These are phyloP conservation scores for Tyrophagus putrescentiae DNA, from an alignment of 1,140 invertebrate species.

Conservation along the genomic window DNA sequence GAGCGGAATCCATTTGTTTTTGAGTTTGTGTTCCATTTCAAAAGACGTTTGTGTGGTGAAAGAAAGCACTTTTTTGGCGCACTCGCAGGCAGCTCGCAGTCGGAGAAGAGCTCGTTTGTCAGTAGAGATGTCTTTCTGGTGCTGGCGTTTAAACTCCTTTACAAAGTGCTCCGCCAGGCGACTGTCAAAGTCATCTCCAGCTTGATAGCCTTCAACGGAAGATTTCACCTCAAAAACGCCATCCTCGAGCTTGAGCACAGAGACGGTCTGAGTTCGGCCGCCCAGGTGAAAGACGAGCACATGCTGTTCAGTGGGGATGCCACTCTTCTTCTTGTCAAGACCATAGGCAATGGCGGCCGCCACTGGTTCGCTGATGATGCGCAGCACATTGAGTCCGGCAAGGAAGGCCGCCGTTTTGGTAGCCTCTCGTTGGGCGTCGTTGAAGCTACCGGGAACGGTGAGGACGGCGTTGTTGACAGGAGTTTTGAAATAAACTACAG, in stretches of 20 bases:
- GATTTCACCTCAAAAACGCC: slow-evolving; percentile 25
- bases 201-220: slow-evolving; percentile 29
- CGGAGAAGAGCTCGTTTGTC: neutral
- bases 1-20: no score
- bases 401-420: slow-evolving; percentile 24
- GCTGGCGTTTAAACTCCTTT: slow-evolving; percentile 21
- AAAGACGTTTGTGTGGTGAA: neutral
- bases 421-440: slow-evolving; percentile 33
- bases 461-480: slow-evolving; percentile 34
- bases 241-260: slow-evolving; percentile 18
- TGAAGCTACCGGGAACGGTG: slow-evolving; percentile 38
- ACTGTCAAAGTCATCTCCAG: slow-evolving; percentile 27
- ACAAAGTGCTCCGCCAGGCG: slow-evolving; percentile 12
- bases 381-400: slow-evolving; percentile 25
- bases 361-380: slow-evolving; percentile 26
- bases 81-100: slow-evolving; percentile 3
- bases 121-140: slow-evolving; percentile 5
- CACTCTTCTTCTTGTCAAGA: slow-evolving; percentile 29
- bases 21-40: neutral
- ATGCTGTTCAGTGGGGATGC: slow-evolving; percentile 42
- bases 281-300: slow-evolving; percentile 27
- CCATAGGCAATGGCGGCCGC: slow-evolving; percentile 26
- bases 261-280: slow-evolving; percentile 27
- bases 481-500: slow-evolving; percentile 23
- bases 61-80: slow-evolving; percentile 15